Conservation (phyloP, 1,140 invertebrate genomes). For the Zaprionus gabonicus region DNA sequence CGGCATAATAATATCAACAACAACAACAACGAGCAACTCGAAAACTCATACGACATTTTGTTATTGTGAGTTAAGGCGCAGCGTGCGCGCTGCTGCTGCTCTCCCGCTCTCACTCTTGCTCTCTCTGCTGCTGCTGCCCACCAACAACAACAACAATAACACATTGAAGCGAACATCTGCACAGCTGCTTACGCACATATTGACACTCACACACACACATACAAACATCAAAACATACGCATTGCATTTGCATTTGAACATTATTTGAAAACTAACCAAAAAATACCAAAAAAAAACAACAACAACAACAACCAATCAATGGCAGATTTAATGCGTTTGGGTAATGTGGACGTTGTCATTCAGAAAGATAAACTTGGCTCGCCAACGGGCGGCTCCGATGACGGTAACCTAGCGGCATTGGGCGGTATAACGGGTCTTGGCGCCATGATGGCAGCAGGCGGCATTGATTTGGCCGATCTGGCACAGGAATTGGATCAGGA, state of each 20-base stretch:
- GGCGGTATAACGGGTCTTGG: conserved; percentile 79
- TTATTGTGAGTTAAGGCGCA: conserved; percentile 46
- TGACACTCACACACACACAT: conserved; percentile 16
- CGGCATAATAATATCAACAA: conserved; percentile 36
- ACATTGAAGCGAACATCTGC: conserved; percentile 32
- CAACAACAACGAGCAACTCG: conserved; percentile 7
- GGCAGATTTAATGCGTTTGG: conserved; percentile 88
- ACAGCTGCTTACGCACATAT: conserved; percentile 55
- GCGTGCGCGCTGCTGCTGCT: conserved; percentile 44
- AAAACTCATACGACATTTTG: conserved; percentile 38
- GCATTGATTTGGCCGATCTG: conserved; percentile 86
- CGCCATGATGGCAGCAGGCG: conserved; percentile 88
- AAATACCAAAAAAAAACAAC: conserved; percentile 46
- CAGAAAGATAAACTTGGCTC: conserved; percentile 91
- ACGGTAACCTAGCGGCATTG: conserved; percentile 89
- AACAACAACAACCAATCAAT: conserved; percentile 78
- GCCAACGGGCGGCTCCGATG: conserved; percentile 93
- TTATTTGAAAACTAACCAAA: conserved; percentile 48
- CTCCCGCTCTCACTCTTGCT: background rate
- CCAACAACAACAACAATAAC: conserved; percentile 17
- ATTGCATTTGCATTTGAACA: conserved; percentile 53
- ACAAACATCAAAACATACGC: conserved; percentile 17
- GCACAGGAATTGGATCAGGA: conserved; percentile 91
- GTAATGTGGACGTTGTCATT: conserved; percentile 87
- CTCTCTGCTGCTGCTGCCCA: background rate